Base-by-base conservation (phyloP, 2,113 vertebrate species). In the Lepus americanus region DNA sequence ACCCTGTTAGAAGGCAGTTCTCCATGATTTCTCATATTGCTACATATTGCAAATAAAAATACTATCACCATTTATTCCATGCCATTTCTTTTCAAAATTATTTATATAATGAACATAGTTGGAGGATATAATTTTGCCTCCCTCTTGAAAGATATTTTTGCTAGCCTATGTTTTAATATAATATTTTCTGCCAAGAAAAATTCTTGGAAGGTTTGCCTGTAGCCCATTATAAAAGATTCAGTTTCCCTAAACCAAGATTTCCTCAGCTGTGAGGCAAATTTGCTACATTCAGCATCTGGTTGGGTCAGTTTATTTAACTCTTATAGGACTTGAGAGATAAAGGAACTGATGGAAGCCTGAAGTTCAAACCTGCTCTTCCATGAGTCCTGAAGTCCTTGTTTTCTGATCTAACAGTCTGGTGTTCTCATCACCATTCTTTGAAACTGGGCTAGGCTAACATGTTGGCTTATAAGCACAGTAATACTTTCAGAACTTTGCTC, bases 31-130 rank as follows among this genome's bases (percentile, higher is more conserved):
- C 29, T 84, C 51, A 63, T 39, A 69, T 67, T 87, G 64, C 49
- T 74, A 13, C 20, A 61, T 9, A 13, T 27, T n/a, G 23, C 2
- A 80, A 59, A 23, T 74, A 81, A 33, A 67, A 13, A 67, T 22
- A 87, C 17, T 36, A 49, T 23, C 6, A 25, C 6, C 4, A 51
- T 31, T 49, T 49, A 19, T 33, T 55, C 29, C 44, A 4, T 44
- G 8, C 17, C 55, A 64, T 55, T 80, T n/a, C 67, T 94, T 94
- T 91, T 61, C 36, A 92, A 91, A 4, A 33, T 78, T 55, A 77
- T 83, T 55, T 88, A 8, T 69, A 7, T 33, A 61, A 22, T 19
- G 19, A 92, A 82, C 31, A 87, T 82, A 25, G 19, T 67, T 95
- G 77, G 51, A 36, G 81, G 67, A 61, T 51, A 82, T 49, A 49